A percentile compares a stretch with the other conserved stretches of the same genome.
These are phyloP conservation scores for Coleophora deauratella DNA, from an alignment of 2,888 invertebrate genomes.

Conservation along the genomic window DNA sequence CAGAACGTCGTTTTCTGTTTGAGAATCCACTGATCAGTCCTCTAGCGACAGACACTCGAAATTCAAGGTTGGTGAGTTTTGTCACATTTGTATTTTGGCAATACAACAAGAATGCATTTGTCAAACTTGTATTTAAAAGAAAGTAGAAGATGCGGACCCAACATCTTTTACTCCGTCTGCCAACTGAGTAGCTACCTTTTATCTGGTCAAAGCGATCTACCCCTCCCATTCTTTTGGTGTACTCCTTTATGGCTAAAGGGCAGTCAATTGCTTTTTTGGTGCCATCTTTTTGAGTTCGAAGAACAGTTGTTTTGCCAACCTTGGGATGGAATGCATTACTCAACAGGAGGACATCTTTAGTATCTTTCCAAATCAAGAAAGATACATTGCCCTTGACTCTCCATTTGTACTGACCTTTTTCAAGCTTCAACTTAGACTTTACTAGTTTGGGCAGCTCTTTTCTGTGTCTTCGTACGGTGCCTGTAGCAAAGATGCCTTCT, in stretches of 20 bases:
- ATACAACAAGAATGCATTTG: conserved; percentile 20
- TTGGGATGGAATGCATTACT: conserved; percentile 25
- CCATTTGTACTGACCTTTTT: conserved; percentile 23
- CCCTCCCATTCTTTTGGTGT: conserved; percentile 17
- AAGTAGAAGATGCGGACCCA: conserved; percentile 23
- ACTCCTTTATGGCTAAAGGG: conserved; percentile 10
- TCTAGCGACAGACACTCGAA: conserved; percentile 18
- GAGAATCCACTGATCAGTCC: conserved; percentile 16
- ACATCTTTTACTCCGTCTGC: conserved; percentile 19
- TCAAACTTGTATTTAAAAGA: conserved; percentile 17
- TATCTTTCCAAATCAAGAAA: conserved; percentile 24
- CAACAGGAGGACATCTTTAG: conserved; percentile 20
- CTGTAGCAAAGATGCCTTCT: conserved; percentile 15
- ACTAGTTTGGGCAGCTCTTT: conserved; percentile 17
- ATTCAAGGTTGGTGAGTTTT: conserved; percentile 18
- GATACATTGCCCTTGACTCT: conserved; percentile 20
- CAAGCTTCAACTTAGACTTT: conserved; percentile 17
- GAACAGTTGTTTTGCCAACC: conserved; percentile 11
- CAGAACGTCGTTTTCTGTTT: conserved; percentile 16
- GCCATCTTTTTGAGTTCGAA: conserved; percentile 15
- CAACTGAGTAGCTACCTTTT: conserved; percentile 16
- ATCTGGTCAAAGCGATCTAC: conserved; percentile 18
- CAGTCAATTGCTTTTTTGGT: conserved; percentile 8
- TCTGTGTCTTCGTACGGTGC: conserved; percentile 18
- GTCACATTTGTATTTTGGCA: conserved; percentile 13